phyloP scores from a whole-genome alignment of 1,140 invertebrate species.

The Wiebesia pumilae region DNA sequence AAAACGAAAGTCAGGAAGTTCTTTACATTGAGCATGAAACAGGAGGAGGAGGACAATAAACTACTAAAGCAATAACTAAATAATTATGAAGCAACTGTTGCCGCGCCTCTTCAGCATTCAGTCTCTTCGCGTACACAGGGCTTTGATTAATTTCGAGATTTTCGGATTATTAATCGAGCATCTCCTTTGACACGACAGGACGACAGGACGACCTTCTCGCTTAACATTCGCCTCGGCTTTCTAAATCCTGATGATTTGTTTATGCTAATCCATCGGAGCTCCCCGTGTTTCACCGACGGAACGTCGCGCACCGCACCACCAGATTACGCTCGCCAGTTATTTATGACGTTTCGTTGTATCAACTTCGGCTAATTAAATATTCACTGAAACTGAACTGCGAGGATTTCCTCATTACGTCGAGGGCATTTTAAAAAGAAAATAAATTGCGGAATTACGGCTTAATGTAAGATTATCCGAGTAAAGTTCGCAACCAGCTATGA shows the following conservation, averaged over 20 bases:
- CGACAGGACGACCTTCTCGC: conserved; percentile 60
- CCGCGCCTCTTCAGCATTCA: conserved; percentile 41
- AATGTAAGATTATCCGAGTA: not conserved
- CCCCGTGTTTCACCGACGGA: conserved; percentile 14
- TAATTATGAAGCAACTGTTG: conserved; percentile 23
- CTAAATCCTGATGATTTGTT: conserved; percentile 75
- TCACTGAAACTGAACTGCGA: not conserved
- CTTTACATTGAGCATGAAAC: too few species aligned
- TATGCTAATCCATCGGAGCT: conserved; percentile 66
- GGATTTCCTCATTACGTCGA: conserved; percentile 1
- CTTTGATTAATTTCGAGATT: conserved; percentile 61
- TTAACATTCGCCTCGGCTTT: conserved; percentile 52
- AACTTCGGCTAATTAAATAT: conserved; percentile 53
- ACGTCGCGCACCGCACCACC: not conserved
- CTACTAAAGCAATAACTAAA: conserved; percentile 14
- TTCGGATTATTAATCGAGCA: conserved; percentile 74
- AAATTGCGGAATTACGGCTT: not conserved
- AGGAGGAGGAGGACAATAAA: not conserved
- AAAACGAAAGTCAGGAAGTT: not conserved
- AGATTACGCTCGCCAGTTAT: conserved; percentile 47
- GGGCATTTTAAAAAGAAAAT: not conserved
- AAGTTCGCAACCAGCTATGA: not conserved
- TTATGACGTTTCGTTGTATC: conserved; percentile 49
- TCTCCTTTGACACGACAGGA: conserved; percentile 71
- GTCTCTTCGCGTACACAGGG: conserved; percentile 68